phyloP scores from a whole-genome alignment of 2,113 vertebrate genomes.

The Columbina picui region DNA sequence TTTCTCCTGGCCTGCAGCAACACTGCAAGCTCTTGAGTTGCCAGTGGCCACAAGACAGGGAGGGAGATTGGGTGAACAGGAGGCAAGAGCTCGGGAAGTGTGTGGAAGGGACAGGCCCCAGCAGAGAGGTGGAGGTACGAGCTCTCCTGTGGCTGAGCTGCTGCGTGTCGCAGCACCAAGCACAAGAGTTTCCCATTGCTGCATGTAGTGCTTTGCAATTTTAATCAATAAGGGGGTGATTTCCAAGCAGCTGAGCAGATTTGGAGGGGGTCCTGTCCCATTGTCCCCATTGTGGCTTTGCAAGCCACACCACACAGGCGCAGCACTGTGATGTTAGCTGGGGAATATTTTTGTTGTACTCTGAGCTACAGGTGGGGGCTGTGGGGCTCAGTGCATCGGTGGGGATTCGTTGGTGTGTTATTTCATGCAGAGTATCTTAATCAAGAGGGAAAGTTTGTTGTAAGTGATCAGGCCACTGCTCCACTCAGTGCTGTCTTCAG shows the following conservation, averaged over 20 bases:
- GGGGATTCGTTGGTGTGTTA: neutral
- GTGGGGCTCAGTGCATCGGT: neutral
- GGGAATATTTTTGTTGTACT: neutral
- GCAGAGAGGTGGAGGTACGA: neutral
- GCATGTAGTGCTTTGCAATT: neutral
- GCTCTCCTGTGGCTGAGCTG: neutral
- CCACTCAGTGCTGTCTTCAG: neutral
- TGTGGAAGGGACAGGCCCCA: neutral
- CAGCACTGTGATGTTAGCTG: neutral
- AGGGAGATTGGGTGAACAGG: neutral
- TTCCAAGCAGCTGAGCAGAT: neutral
- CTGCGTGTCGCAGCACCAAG: neutral
- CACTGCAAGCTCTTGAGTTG: neutral
- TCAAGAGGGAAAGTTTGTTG: neutral
- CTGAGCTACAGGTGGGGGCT: neutral
- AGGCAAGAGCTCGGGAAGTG: neutral
- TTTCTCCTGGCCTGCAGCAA: neutral
- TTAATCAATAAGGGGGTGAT: accelerated
- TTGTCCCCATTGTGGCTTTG: neutral
- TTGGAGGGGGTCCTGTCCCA: neutral
- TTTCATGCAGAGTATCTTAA: neutral
- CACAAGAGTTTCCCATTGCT: neutral
- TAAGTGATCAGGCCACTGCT: neutral
- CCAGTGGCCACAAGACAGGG: neutral
- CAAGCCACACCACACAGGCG: neutral